These are phyloP conservation scores for Microchirus variegatus DNA, from an alignment of 2,797 vertebrate species.

Conservation along the genomic window DNA sequence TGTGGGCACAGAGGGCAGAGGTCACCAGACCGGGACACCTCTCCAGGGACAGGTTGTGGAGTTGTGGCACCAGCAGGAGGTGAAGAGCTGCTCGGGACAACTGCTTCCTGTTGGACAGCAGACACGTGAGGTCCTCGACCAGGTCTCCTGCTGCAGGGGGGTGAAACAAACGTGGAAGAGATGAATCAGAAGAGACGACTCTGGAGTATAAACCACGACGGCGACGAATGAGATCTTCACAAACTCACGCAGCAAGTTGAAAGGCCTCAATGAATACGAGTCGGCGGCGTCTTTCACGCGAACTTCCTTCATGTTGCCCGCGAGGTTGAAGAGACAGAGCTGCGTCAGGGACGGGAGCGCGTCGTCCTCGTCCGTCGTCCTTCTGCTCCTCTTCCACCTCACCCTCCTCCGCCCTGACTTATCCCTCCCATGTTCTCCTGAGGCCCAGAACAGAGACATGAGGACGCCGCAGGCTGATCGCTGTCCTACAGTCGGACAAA, in stretches of 20 bases:
- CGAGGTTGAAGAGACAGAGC: constrained; percentile 83
- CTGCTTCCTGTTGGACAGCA: constrained; percentile 77
- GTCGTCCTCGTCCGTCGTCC: constrained; percentile 41
- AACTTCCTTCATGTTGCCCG: constrained; percentile 83
- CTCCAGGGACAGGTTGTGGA: constrained; percentile 79
- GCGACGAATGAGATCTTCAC: neutral
- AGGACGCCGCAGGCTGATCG: too few species aligned
- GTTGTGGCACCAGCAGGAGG: constrained; percentile 86
- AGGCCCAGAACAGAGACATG: constrained; percentile 74
- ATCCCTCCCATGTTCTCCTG: neutral
- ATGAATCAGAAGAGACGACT: too few species aligned
- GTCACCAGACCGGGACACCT: constrained; percentile 78
- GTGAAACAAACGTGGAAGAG: too few species aligned
- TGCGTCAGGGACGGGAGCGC: constrained; percentile 48
- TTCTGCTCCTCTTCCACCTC: constrained; percentile 3
- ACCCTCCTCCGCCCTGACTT: constrained; percentile 9
- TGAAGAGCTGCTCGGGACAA: constrained; percentile 83
- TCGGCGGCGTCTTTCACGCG: constrained; percentile 87
- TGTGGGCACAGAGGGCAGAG: constrained; percentile 75
- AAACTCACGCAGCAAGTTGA: constrained; percentile 85
- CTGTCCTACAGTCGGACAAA: too few species aligned
- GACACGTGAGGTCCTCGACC: constrained; percentile 81
- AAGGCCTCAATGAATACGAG: constrained; percentile 86
- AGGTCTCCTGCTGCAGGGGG: constrained; percentile 67
- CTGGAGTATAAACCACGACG: too few species aligned